Conservation (phyloP, 2,888 invertebrate species). For the Apamea anceps region DNA sequence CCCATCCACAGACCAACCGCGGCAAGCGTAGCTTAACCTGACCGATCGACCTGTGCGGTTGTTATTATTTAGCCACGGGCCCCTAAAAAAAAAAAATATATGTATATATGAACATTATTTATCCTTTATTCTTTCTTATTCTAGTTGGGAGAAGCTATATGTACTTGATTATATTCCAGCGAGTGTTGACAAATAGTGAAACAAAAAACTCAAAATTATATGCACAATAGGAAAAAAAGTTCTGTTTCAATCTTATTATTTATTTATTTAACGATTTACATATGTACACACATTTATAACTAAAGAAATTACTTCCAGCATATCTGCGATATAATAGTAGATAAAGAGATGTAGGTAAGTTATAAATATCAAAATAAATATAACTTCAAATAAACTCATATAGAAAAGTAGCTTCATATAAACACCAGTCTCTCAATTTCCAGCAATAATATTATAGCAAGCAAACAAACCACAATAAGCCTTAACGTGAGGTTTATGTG, state of each 20-base stretch:
- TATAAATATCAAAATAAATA: background rate
- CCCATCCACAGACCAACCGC: too few relatives aligned
- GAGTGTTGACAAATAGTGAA: background rate
- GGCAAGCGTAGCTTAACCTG: too few relatives aligned
- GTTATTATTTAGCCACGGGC: too few relatives aligned
- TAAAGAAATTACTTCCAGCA: too few relatives aligned
- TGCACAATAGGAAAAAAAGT: background rate
- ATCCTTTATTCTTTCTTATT: background rate
- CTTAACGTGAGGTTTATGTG: constrained; percentile 41
- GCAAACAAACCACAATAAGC: constrained; percentile 39
- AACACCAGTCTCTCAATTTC: background rate
- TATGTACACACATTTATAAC: too few relatives aligned
- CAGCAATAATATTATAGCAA: constrained; percentile 13
- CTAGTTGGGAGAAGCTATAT: background rate
- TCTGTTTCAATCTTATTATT: background rate
- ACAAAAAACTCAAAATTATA: background rate
- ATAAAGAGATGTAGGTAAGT: too few relatives aligned
- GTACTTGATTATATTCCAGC: too few relatives aligned
- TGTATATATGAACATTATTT: background rate
- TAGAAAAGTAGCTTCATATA: background rate
- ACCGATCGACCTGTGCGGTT: too few relatives aligned
- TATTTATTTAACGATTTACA: too few relatives aligned
- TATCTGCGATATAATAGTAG: too few relatives aligned
- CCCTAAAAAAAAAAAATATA: too few relatives aligned
- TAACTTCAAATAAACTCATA: constrained; percentile 1